Base-by-base conservation (phyloP, 2,797 vertebrate genomes). In the Amblyopsis hoosieri region DNA sequence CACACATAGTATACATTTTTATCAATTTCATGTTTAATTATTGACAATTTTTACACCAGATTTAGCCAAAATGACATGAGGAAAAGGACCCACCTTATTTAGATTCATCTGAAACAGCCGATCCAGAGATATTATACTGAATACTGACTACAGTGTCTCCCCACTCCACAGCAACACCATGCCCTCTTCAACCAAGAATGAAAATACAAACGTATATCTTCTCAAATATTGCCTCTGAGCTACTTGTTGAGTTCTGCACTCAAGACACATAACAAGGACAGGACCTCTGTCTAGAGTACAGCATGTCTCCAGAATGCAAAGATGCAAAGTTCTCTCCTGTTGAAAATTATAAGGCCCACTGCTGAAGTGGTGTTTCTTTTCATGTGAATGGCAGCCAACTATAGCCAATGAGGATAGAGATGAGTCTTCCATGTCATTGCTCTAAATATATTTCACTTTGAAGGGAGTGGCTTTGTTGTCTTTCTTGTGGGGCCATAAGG, bases 371-470 rank as follows among this genome's bases (percentile, higher is more conserved):
- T 67, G 73, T 84, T 80, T 68, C 71, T 72, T 66, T 14, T 59
- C 11, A 13, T 2, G 10, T 85, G 86, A 93, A 45, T 87, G 90
- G 74, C 88, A 90, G 81, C 80, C 72, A 56, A 53, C 54, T 63
- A 49, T 12, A 75, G 58, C 91, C 90, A 92, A 86, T 92, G 60
- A 86, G 71, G 70, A 69, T 57, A 56, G 75, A 69, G 78, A 71
- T 60, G 51, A 55, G 66, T 73, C 64, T 69, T 79, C 60, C 73
- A 79, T 75, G 84, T 83, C 65, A 58, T 67, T 54, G 64, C 52
- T 86, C 82, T 91, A 92, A 90, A 92, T 93, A 89, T 85, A 93
- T 81, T 82, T 75, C 71, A 60, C 10, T 66, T 66, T 58, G 58
- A 68, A 72, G 85, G 86, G 87, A 86, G 86, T 72, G 79, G 64